Percentiles rank a stretch among this genome's conserved stretches.
phyloP scores from a whole-genome alignment of 2,113 vertebrate species.

The Nanger granti region DNA sequence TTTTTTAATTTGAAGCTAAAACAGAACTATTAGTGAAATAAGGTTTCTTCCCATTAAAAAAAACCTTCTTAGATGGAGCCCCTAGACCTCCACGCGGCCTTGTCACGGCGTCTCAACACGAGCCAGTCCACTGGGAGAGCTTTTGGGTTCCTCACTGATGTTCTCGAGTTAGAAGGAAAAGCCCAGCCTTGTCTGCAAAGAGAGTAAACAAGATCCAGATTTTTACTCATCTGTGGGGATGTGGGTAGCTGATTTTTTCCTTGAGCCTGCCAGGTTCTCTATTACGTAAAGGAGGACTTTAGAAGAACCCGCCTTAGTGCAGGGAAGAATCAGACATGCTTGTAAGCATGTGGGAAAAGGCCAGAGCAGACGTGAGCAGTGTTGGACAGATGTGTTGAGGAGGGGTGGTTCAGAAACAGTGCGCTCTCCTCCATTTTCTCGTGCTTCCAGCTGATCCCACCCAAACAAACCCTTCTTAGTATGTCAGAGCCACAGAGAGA shows the following conservation, averaged over 20 bases:
- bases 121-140: background rate
- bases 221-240: background rate
- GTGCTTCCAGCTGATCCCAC: slow-evolving; percentile 28
- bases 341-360: slow-evolving; percentile 72
- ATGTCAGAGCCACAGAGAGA: slow-evolving; percentile 73
- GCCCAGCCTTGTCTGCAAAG: background rate
- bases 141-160: background rate
- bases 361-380: slow-evolving; percentile 65
- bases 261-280: slow-evolving; percentile 46
- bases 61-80: background rate
- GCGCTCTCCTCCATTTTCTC: background rate
- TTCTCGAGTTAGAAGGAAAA: slow-evolving; percentile 63
- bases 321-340: slow-evolving; percentile 72
- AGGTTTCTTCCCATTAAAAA: background rate
- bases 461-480: slow-evolving; percentile 72
- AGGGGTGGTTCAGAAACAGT: slow-evolving; percentile 43
- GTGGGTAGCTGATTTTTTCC: background rate
- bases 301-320: slow-evolving; percentile 63
- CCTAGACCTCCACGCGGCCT: background rate
- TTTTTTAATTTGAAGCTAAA: background rate
- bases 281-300: slow-evolving; percentile 57
- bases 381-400: slow-evolving; percentile 74
- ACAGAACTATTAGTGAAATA: background rate
- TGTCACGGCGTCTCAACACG: background rate
- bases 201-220: background rate